Evolutionary conservation across 2,888 invertebrate genomes (phyloP), one percentile per base, ranked within the genome.

Genomic region (Pasiphila rectangulata): DNA sequence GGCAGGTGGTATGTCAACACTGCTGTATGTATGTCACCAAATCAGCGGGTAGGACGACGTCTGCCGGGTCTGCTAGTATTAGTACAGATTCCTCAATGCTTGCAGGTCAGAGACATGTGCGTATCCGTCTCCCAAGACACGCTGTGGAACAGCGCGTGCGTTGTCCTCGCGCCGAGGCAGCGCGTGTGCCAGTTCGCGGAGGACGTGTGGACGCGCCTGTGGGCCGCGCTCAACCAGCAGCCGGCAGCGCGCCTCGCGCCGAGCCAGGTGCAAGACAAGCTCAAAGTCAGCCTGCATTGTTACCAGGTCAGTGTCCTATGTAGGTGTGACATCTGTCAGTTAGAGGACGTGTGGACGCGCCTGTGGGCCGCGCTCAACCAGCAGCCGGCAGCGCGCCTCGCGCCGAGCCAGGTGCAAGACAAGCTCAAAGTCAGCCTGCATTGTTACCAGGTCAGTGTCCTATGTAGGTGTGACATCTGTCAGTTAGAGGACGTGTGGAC

Each of bases 401-500:
- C 88, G 43, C 92, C 94, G 0, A 90, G 90, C 34, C 92, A 92
- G 65, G 95, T 95, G 17, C 92, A 92, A 0, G 95, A 95, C 59
- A 95, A 96, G 67, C 85, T 96, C 17, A 90, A 94, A 65, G 92
- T 95, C 48, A 95, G 95, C 34, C 82, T 96, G 66, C 94, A 94
- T 46, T 96, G 95, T 72, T 96, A 96, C 78, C 95, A 46, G 29
- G 46, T 45, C 21, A 24, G 12, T n/a, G n/a, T n/a, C n/a, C n/a
- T n/a, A n/a, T n/a, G n/a, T n/a, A n/a, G n/a, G n/a, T n/a, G n/a
- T n/a, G n/a, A n/a, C 52, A 90, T 96, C 32, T 91, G 94, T 7
- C 95, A 95, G 46, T 95, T 95, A 38, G 92, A 92, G 54, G 96
- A 96, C 77, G 91, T 94, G 64, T 96, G 96, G 96, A 95, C 95